phyloP scores from a whole-genome alignment of 2,888 invertebrate species.

The Amblyjoppa proteus region DNA sequence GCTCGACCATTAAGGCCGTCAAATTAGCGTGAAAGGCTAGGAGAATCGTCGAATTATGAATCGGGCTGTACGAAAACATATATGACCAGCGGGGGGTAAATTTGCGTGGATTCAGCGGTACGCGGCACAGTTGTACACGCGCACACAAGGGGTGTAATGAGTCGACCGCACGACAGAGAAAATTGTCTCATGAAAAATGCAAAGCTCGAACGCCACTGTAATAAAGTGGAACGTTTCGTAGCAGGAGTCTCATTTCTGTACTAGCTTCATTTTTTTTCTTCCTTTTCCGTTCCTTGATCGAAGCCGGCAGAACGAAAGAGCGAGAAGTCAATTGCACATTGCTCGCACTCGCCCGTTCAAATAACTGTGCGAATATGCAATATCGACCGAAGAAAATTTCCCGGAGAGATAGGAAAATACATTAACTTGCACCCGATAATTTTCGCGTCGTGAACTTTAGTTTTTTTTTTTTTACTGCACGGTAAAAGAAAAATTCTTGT shows the following conservation, averaged over 20 bases:
- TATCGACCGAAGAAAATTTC: slow-evolving; percentile 25
- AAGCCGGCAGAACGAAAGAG: slow-evolving; percentile 12
- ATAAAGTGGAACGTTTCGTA: slow-evolving; percentile 71
- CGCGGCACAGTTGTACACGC: slow-evolving; percentile 12
- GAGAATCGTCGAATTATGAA: slow-evolving; percentile 34
- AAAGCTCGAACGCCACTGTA: slow-evolving; percentile 72
- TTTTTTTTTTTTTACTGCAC: slow-evolving; percentile 3
- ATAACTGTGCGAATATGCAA: background rate
- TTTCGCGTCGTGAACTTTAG: slow-evolving; percentile 11
- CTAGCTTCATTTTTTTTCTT: slow-evolving; percentile 27
- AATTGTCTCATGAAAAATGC: slow-evolving; percentile 81
- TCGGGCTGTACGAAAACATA: slow-evolving; percentile 47
- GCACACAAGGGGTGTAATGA: slow-evolving; percentile 70
- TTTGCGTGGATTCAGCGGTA: slow-evolving; percentile 62
- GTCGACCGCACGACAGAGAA: slow-evolving; percentile 77
- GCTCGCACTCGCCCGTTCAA: slow-evolving; percentile 1
- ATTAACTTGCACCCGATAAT: slow-evolving; percentile 6
- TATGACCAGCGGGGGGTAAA: slow-evolving; percentile 23
- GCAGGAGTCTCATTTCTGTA: slow-evolving; percentile 40
- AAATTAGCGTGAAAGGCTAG: background rate
- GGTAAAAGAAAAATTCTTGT: slow-evolving; percentile 6
- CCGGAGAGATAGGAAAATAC: background rate
- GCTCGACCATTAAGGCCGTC: background rate
- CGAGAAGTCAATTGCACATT: slow-evolving; percentile 42
- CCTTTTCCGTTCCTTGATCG: slow-evolving; percentile 39